Conservation (phyloP, 1,140 invertebrate genomes). For the fruit fly (Drosophila melanogaster) region DNA sequence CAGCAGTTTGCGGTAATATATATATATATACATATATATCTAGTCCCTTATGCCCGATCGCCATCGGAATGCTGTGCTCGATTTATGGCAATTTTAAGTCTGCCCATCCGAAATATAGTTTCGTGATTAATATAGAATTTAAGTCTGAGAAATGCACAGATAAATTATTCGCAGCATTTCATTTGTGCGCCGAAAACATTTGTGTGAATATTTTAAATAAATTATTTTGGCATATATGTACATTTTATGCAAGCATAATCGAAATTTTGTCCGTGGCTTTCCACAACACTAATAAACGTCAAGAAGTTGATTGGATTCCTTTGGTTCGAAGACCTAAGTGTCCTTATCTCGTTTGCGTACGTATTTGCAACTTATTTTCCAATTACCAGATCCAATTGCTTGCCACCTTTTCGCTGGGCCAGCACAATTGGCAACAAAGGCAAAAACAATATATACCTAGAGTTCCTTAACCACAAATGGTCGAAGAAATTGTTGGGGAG, state of each 20-base stretch:
- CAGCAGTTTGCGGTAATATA: conserved; percentile 31
- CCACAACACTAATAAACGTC: conserved; percentile 9
- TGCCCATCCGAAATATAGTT: conserved; percentile 42
- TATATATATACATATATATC: conserved; percentile 7
- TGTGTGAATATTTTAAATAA: conserved; percentile 9
- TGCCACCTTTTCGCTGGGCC: conserved; percentile 37
- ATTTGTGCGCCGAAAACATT: conserved; percentile 12
- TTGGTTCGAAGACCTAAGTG: conserved; percentile 35
- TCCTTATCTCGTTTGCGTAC: conserved; percentile 11
- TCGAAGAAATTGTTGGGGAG: conserved; percentile 15
- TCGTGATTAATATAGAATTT: conserved; percentile 47
- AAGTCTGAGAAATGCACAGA: conserved; percentile 23
- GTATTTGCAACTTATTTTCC: conserved; percentile 52
- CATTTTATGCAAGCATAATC: background rate
- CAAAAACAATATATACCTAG: conserved; percentile 32
- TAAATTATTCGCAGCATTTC: conserved; percentile 39
- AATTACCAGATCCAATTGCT: conserved; percentile 43
- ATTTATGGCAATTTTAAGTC: conserved; percentile 33
- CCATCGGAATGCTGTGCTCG: conserved; percentile 32
- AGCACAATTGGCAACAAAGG: conserved; percentile 43
- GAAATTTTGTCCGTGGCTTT: background rate
- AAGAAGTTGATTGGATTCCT: conserved; percentile 5
- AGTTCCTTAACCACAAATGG: conserved; percentile 48
- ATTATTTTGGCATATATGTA: background rate
- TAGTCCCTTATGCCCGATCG: conserved; percentile 20